Conservation (phyloP, 2,797 vertebrate genomes). For the Xenentodon cancila region DNA sequence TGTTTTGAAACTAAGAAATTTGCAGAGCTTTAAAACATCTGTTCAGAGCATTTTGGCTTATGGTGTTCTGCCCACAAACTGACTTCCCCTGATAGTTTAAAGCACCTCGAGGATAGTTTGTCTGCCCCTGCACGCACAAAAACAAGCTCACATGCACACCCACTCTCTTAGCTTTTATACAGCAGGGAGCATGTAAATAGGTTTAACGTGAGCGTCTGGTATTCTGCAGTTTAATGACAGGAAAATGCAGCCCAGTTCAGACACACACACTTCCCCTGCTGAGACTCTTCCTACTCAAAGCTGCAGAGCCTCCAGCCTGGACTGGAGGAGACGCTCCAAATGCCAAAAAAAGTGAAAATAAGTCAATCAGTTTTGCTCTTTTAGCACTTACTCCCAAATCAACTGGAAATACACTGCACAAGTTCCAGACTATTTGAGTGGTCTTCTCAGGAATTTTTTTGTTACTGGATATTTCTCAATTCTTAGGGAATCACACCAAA, state of each 20-base stretch:
- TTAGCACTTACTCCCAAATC: constrained; percentile 30
- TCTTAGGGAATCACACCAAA: too few relatives aligned
- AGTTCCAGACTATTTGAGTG: constrained; percentile 5
- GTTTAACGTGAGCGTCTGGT: constrained; percentile 36
- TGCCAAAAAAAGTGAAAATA: constrained; percentile 40
- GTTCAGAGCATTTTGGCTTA: constrained; percentile 50
- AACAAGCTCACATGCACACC: constrained; percentile 16
- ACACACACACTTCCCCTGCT: constrained; percentile 35
- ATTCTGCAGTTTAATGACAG: constrained; percentile 50
- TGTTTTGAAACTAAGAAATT: constrained; percentile 15
- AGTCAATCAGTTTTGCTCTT: constrained; percentile 34
- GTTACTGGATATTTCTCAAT: too few relatives aligned
- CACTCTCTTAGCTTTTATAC: constrained; percentile 5
- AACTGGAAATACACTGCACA: constrained; percentile 14
- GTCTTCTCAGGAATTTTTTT: too few relatives aligned
- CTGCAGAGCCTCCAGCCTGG: constrained; percentile 38
- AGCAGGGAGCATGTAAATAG: constrained; percentile 33
- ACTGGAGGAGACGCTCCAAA: constrained; percentile 21
- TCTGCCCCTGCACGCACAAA: constrained; percentile 34
- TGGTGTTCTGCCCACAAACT: constrained; percentile 26
- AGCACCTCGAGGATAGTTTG: constrained; percentile 52
- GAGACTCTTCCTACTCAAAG: constrained; percentile 35
- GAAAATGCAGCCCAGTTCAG: constrained; percentile 48
- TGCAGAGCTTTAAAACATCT: constrained; percentile 48
- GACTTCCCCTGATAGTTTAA: constrained; percentile 31